Base-by-base conservation (phyloP, 2,797 vertebrate genomes). In the Enoplosus armatus region DNA sequence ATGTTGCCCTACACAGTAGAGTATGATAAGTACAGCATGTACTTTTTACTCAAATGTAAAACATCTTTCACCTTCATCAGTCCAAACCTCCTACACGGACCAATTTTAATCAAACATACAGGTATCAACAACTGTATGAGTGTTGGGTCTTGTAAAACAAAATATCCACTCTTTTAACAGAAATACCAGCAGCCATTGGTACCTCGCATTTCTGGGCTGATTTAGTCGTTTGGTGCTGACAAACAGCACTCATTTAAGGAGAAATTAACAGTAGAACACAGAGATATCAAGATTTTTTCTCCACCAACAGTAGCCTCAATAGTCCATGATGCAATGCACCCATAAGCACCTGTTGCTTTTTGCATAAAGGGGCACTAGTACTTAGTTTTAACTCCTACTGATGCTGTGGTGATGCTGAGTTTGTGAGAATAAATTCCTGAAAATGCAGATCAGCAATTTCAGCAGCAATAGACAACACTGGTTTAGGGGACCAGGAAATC, bases 1-100 rank as follows among this genome's bases (percentile, higher is more conserved):
- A 31, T 59, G 4, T 72, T 18, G 15, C 64, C 61, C 75, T 81
- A 86, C 82, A 84, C 61, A 37, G 77, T 81, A 71, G 72, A 69
- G 67, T 63, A 62, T 41, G 33, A 60, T 14, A 27, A 31, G 26
- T 65, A 11, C 35, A 69, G 35, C n/a, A 2, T 27, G 18, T 45
- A 55, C 31, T 5, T 45, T 41, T 58, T 37, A 51, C 15, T 58
- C 39, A 24, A 24, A 54, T 64, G 2, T 70, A 41, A 72, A 78
- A 61, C 24, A 81, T 63, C 62, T 39, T 79, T 68, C 1, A 54
- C 1, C 26, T 78, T 61, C 22, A 56, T 26, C 6, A 24, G 33
- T 48, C 20, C 6, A 47, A 43, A 64, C 12, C 6, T 0, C 33
- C 15, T 39, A 12, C 33, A 54, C 22, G 72, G 35, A 22, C 41